Conservation (phyloP, 2,888 invertebrate species). For the Subacronicta megacephala region DNA sequence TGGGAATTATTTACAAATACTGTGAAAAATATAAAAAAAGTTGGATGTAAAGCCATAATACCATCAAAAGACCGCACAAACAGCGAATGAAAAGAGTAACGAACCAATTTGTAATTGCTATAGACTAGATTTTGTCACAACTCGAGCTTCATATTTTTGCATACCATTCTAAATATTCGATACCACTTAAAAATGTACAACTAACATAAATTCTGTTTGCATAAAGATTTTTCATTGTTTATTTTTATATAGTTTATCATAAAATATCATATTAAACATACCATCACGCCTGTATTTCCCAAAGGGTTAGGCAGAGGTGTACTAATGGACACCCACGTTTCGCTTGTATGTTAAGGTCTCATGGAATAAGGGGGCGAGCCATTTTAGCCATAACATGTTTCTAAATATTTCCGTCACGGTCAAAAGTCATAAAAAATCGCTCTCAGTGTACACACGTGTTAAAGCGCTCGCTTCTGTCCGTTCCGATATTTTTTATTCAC, state of each 20-base stretch:
- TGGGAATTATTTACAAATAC: no score
- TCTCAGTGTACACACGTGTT: constrained; percentile 17
- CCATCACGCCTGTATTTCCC: no score
- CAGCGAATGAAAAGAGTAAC: neutral
- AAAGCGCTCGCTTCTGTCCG: constrained; percentile 26
- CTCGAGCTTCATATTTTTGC: neutral
- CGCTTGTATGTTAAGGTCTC: no score
- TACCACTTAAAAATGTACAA: neutral
- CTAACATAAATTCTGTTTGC: constrained; percentile 1
- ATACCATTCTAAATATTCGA: neutral
- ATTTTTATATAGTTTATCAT: neutral
- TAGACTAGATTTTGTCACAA: neutral
- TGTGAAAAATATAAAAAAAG: neutral
- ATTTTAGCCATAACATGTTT: no score
- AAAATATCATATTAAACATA: no score
- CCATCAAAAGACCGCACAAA: neutral
- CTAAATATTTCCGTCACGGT: no score
- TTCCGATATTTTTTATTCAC: constrained; percentile 52
- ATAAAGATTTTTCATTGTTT: neutral
- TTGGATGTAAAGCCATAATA: neutral
- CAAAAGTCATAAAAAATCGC: neutral
- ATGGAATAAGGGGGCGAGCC: no score
- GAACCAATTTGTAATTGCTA: neutral
- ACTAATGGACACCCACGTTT: no score
- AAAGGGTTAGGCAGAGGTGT: no score